Evolutionary conservation across 2,113 vertebrate genomes (phyloP).

Genomic region (Orientallactaga bullata): DNA sequence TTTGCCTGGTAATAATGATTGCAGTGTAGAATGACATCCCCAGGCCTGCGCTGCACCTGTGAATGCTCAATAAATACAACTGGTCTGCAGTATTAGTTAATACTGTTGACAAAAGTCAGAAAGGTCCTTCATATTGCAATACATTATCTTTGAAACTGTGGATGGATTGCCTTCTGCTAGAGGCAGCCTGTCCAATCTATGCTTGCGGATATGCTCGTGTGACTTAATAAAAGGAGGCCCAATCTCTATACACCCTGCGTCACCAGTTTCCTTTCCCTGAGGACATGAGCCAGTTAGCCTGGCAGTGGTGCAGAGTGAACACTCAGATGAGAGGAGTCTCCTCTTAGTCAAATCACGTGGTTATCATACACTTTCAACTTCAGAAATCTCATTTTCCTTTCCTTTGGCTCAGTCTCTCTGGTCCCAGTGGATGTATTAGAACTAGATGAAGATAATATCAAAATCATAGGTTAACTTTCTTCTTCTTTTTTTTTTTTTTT

Average conservation of each 20-base stretch:
- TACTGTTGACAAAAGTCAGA: conserved; percentile 54
- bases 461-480: conserved; percentile 43
- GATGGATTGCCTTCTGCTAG: conserved; percentile 16
- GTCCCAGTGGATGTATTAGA: conserved; percentile 11
- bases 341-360: background rate
- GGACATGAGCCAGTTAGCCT: background rate
- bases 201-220: background rate
- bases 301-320: background rate
- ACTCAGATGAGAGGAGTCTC: background rate
- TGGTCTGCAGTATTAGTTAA: conserved; percentile 56
- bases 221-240: background rate
- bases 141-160: background rate
- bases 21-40: conserved; percentile 55
- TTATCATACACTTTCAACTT: background rate
- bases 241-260: background rate
- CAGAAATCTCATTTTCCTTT: conserved; percentile 7
- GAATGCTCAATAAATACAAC: conserved; percentile 61
- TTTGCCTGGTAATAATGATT: conserved; percentile 74
- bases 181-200: conserved; percentile 6
- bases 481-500: conserved; percentile 19
- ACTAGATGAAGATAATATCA: conserved; percentile 63
- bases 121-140: conserved; percentile 50
- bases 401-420: background rate
- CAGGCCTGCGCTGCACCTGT: conserved; percentile 62
- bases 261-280: background rate